These are phyloP conservation scores for Lypha dubia DNA, from an alignment of 2,888 invertebrate genomes.

Conservation along the genomic window DNA sequence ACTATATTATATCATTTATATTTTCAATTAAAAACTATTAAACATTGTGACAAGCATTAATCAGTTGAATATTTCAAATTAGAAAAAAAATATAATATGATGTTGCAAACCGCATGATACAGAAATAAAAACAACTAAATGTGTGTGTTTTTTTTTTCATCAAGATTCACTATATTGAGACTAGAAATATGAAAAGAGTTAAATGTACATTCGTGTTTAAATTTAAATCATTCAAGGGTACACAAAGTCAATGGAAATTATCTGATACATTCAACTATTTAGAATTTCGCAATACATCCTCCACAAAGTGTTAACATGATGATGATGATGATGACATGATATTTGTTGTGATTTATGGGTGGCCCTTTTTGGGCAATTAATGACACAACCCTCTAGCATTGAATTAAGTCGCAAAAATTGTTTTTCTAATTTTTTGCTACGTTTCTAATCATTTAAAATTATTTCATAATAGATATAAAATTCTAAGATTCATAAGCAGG, in stretches of 20 bases:
- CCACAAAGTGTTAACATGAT: slow-evolving; percentile 30
- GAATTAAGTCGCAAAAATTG: neutral
- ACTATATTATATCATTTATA: no score
- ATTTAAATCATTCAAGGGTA: slow-evolving; percentile 58
- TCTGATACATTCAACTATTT: slow-evolving; percentile 36
- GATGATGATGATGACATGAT: slow-evolving; percentile 41
- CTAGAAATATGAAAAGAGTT: neutral
- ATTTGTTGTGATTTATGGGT: slow-evolving; percentile 17
- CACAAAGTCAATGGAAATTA: slow-evolving; percentile 61
- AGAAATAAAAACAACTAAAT: neutral
- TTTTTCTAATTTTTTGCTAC: neutral
- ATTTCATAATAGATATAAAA: no score
- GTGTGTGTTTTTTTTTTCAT: neutral
- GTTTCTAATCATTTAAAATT: neutral
- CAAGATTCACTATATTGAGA: slow-evolving; percentile 21
- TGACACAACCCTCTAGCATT: neutral
- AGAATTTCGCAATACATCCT: slow-evolving; percentile 25
- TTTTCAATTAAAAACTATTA: slow-evolving; percentile 41
- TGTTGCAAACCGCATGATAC: slow-evolving; percentile 38
- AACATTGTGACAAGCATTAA: slow-evolving; percentile 17
- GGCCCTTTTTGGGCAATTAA: slow-evolving; percentile 15
- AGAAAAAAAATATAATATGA: slow-evolving; percentile 32
- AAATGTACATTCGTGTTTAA: slow-evolving; percentile 28
- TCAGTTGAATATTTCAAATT: slow-evolving; percentile 34
- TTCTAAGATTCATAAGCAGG: no score